phyloP scores from a whole-genome alignment of 2,888 invertebrate species.

The Pyrrhia umbra region DNA sequence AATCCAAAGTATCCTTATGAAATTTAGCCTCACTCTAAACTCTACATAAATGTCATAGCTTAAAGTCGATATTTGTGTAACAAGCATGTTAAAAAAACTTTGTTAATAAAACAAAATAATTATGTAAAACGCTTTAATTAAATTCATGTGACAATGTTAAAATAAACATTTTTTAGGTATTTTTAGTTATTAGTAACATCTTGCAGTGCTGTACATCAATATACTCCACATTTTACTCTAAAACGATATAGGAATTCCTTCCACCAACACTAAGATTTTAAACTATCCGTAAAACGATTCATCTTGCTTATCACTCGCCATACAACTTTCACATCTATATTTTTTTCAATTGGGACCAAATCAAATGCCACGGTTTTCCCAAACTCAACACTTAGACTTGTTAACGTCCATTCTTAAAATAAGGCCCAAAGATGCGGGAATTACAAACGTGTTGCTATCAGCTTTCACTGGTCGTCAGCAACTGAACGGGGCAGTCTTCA shows the following conservation, averaged over 20 bases:
- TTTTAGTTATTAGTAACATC: conserved; percentile 71
- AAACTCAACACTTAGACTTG: conserved; percentile 22
- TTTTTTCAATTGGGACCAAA: conserved; percentile 38
- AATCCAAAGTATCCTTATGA: no score
- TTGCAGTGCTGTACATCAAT: conserved; percentile 67
- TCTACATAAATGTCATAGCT: background rate
- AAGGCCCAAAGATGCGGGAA: conserved; percentile 34
- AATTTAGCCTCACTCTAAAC: no score
- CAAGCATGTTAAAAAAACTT: background rate
- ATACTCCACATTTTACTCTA: conserved; percentile 49
- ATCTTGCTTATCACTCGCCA: conserved; percentile 16
- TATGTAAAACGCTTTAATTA: conserved; percentile 78
- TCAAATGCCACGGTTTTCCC: conserved; percentile 41
- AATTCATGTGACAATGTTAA: conserved; percentile 80
- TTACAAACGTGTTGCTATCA: conserved; percentile 48
- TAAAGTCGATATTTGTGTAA: background rate
- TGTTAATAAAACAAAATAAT: conserved; percentile 49
- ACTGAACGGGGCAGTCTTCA: conserved; percentile 31
- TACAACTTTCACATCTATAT: conserved; percentile 45
- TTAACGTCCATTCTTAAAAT: conserved; percentile 48
- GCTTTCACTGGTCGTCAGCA: conserved; percentile 21
- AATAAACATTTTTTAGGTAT: conserved; percentile 72
- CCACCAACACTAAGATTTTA: conserved; percentile 50
- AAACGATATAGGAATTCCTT: conserved; percentile 47
- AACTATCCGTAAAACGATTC: conserved; percentile 26